A percentile compares a stretch with the other conserved stretches of the same genome.
phyloP scores from a whole-genome alignment of 1,140 invertebrate species.

The Papilio polyxenes region DNA sequence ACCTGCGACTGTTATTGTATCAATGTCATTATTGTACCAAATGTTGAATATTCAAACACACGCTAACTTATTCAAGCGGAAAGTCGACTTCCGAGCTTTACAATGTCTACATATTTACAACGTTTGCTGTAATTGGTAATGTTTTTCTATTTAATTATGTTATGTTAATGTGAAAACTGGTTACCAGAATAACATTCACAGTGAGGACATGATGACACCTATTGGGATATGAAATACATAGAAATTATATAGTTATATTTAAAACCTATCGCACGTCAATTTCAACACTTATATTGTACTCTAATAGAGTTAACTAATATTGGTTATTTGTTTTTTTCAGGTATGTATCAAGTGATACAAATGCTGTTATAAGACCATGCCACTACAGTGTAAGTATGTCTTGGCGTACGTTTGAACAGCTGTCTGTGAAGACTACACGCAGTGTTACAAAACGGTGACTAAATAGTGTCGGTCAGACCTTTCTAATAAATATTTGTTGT shows the following conservation, averaged over 20 bases:
- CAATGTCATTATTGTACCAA: neutral
- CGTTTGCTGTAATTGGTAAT: neutral
- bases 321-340: neutral
- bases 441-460: neutral
- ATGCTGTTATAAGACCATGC: constrained; percentile 8
- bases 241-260: too few species aligned
- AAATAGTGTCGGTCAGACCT: neutral
- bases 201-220: too few species aligned
- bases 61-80: neutral
- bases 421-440: neutral
- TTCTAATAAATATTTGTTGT: neutral
- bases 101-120: neutral
- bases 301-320: neutral
- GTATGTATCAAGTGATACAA: constrained; percentile 11
- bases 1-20: neutral
- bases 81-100: neutral
- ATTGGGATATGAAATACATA: too few species aligned
- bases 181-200: too few species aligned
- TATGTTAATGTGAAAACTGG: too few species aligned
- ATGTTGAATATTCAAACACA: neutral
- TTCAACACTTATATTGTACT: too few species aligned
- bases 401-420: neutral
- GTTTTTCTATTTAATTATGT: neutral
- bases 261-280: too few species aligned
- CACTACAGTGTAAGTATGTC: neutral